These are phyloP conservation scores for Tetramorium alpestre DNA, from an alignment of 1,140 invertebrate species.

Conservation along the genomic window DNA sequence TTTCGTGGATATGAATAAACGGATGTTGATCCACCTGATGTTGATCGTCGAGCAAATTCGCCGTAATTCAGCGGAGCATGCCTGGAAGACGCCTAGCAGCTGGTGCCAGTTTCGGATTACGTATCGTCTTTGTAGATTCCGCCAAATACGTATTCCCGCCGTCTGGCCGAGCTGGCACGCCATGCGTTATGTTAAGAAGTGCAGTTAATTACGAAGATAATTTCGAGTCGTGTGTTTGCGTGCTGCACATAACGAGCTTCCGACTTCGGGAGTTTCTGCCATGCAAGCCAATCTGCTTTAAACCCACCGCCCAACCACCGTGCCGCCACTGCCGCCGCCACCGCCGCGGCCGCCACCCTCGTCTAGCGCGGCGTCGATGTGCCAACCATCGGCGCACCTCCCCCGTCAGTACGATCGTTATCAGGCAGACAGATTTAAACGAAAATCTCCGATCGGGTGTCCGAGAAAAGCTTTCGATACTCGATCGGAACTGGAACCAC, in stretches of 20 bases:
- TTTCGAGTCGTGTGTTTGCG: constrained; percentile 85
- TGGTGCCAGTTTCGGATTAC: constrained; percentile 84
- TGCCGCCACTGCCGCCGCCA: not conserved
- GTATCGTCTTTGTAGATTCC: constrained; percentile 82
- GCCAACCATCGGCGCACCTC: constrained; percentile 52
- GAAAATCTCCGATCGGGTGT: constrained; percentile 61
- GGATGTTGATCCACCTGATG: not conserved
- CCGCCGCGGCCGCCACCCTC: not conserved
- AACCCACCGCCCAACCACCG: constrained; percentile 62
- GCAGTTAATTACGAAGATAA: constrained; percentile 86
- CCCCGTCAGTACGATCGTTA: constrained; percentile 66
- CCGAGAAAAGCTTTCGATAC: constrained; percentile 47
- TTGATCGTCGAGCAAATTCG: constrained; percentile 23
- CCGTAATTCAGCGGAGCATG: not conserved
- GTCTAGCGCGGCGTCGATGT: constrained; percentile 41
- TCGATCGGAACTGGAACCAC: not conserved
- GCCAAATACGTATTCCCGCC: constrained; percentile 79
- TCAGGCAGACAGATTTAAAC: constrained; percentile 68
- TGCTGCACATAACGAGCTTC: constrained; percentile 85
- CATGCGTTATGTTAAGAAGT: constrained; percentile 86
- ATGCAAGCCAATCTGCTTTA: constrained; percentile 81
- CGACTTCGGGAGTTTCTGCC: constrained; percentile 79
- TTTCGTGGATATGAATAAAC: not conserved
- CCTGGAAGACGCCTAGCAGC: constrained; percentile 75
- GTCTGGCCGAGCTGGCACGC: constrained; percentile 84